These are phyloP conservation scores for Latrodectus geometricus DNA, from an alignment of 1,140 invertebrate genomes.

Conservation along the genomic window DNA sequence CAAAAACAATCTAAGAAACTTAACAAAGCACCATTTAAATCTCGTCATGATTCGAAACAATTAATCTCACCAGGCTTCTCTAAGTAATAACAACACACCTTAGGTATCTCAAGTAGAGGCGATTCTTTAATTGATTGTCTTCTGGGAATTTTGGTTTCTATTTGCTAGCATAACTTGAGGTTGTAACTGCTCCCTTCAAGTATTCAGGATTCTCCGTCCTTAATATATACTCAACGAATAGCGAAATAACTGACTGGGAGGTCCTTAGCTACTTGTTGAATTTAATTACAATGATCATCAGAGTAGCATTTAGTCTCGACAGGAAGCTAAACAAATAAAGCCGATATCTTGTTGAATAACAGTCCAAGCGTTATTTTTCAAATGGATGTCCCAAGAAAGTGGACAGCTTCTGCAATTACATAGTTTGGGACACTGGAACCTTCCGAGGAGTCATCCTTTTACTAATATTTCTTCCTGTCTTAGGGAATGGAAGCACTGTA, in stretches of 20 bases:
- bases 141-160: neutral
- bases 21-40: too few relatives aligned
- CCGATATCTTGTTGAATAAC: slow-evolving; percentile 1
- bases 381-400: too few relatives aligned
- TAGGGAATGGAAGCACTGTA: too few relatives aligned
- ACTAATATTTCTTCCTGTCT: too few relatives aligned
- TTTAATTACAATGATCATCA: slow-evolving; percentile 16
- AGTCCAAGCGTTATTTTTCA: neutral
- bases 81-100: neutral
- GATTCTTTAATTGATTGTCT: neutral
- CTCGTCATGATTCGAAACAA: too few relatives aligned
- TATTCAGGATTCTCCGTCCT: neutral
- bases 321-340: slow-evolving; percentile 23
- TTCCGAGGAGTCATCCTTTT: too few relatives aligned
- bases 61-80: neutral
- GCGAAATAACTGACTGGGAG: slow-evolving; percentile 14
- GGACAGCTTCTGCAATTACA: too few relatives aligned
- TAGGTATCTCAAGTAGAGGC: too few relatives aligned
- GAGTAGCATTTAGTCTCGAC: slow-evolving; percentile 35
- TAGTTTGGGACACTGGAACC: too few relatives aligned
- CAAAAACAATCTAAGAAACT: too few relatives aligned
- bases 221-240: slow-evolving; percentile 11
- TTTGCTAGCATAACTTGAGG: neutral
- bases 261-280: slow-evolving; percentile 32
- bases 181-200: neutral